phyloP scores from a whole-genome alignment of 2,113 vertebrate genomes.

The Oriolus oriolus region DNA sequence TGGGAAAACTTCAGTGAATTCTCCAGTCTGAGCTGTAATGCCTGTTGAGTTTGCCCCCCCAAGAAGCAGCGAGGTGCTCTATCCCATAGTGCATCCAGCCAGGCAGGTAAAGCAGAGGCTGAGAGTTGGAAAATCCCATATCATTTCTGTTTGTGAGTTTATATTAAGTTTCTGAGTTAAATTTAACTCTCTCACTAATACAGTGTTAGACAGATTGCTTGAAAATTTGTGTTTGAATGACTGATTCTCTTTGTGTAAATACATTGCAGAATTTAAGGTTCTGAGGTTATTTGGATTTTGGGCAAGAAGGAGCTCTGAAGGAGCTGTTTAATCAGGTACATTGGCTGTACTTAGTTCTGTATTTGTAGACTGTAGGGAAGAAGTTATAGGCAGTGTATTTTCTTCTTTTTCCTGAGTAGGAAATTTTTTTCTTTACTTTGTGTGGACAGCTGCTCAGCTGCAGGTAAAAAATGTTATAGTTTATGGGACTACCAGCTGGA shows the following conservation, averaged over 20 bases:
- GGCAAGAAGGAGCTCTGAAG: background rate
- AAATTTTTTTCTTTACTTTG: background rate
- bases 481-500: slow-evolving; percentile 47
- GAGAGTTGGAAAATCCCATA: background rate
- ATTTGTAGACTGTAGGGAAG: background rate
- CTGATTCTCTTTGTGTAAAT: background rate
- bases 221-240: background rate
- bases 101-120: background rate
- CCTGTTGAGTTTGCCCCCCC: background rate
- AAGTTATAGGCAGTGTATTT: background rate
- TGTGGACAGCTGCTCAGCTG: slow-evolving; percentile 48
- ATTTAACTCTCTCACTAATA: background rate
- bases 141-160: background rate
- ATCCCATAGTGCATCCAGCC: background rate
- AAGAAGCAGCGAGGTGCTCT: background rate
- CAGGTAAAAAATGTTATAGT: slow-evolving; percentile 32
- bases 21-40: background rate
- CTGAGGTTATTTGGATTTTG: background rate
- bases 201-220: background rate
- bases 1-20: background rate
- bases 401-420: background rate
- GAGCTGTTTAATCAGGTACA: background rate
- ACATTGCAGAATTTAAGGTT: background rate
- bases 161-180: background rate
- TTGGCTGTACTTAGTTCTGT: background rate